Base-by-base conservation (phyloP, 1,140 invertebrate genomes). In the Leptopilina boulardi region DNA sequence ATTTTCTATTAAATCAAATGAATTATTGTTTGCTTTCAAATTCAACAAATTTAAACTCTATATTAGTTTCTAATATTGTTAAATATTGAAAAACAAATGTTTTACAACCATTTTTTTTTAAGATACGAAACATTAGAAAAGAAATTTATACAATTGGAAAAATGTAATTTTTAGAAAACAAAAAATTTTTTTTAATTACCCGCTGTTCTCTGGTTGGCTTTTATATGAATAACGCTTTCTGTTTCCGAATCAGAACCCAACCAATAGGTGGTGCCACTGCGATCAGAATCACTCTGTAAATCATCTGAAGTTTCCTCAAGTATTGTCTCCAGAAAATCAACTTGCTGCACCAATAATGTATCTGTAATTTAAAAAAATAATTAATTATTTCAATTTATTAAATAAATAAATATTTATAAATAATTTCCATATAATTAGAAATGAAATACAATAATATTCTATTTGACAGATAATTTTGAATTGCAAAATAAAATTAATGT, bases 251-350 rank as follows among this genome's bases (percentile, higher is more conserved):
- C 93, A 54, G 93, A 92, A 71, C 93, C 93, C 70, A 94, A 83
- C 93, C 93, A 92, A 81, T 93, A 90, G 26, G 90, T 88, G 73
- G 89, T 86, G 75, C 92, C 87, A 87, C 92, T 83, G 3, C 91
- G 88, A 80, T 93, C 93, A 38, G 94, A 94, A 83, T 96, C 94
- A 72, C 94, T 95, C 59, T 94, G 92, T 78, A 96, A 90, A 87
- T 96, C 94, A 88, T 95, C 95, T 77, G 94, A 95, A 2, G 94
- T 95, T 87, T 95, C 95, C 86, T 96, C 95, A 77, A 95, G 91
- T 86, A 96, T 96, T 0, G 94, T 96, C 88, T 95, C 95, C 89
- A 96, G 90, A 83, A 93, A 93, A 73, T 92, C 91, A 77, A 92
- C 92, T 77, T 92, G 90, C 70, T 92, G 91, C 70, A 89, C 86